Conservation (phyloP, 2,113 vertebrate genomes). For the human region DNA sequence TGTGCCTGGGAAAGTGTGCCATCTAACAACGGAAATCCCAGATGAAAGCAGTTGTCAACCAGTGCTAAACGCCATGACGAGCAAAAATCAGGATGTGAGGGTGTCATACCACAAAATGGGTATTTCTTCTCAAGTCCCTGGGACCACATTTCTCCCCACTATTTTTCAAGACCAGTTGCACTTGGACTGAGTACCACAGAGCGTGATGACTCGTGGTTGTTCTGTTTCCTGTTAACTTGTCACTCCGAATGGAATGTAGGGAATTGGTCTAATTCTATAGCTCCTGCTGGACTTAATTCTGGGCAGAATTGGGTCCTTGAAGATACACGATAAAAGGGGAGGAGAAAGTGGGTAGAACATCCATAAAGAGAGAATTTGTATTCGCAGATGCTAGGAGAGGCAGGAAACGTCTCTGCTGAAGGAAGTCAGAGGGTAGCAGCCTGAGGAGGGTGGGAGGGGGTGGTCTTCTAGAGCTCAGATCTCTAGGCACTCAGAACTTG, state of each 20-base stretch:
- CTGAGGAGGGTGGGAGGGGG: fast-evolving
- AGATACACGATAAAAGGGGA: background rate
- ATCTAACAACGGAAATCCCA: background rate
- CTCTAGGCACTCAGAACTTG: background rate
- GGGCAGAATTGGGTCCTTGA: background rate
- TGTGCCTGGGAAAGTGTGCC: background rate
- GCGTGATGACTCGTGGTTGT: fast-evolving
- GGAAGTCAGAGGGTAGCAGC: background rate
- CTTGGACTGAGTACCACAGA: background rate
- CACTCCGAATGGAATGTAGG: background rate
- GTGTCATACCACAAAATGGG: fast-evolving
- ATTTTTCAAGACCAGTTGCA: background rate
- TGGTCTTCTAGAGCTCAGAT: fast-evolving
- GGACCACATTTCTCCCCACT: background rate
- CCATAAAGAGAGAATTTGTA: background rate
- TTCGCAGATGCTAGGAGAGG: background rate
- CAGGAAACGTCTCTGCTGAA: background rate
- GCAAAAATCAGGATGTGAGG: fast-evolving
- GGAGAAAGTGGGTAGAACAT: background rate
- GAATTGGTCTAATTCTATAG: background rate
- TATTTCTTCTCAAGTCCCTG: background rate
- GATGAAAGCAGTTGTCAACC: background rate
- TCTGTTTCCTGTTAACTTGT: background rate
- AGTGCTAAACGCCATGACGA: background rate
- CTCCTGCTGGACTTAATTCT: background rate